Base-by-base conservation (phyloP, 2,888 invertebrate species). In the Pimpla rufipes region DNA sequence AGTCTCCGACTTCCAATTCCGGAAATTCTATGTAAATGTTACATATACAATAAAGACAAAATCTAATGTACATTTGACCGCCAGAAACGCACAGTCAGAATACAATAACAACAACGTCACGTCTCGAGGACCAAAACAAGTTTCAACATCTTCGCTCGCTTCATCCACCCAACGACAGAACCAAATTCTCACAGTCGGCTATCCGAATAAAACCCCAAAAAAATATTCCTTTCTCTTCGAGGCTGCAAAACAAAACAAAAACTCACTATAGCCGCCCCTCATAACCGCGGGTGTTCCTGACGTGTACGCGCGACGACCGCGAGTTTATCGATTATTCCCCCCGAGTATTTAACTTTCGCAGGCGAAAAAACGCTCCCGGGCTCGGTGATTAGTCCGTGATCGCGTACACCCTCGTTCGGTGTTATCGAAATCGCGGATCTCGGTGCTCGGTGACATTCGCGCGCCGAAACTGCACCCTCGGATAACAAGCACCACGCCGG, bases 281-380 rank as follows among this genome's bases (percentile, higher is more conserved):
- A 50, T 35, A 37, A 64, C 16, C 62, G 16, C 37, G 37, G 42
- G 64, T 64, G 10, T 62, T 71, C 29, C 59, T 35, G 70, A 64
- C 40, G 47, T 77, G 45, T 57, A 40, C 45, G 21, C 35, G 64
- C 23, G 47, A 37, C 62, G 45, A 50, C 68, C 59, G 50, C 59
- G 40, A 50, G 45, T 68, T 50, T 57, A 79, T 83, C 71, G 83
- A 83, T 80, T 76, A 40, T 73, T 59, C 47, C 13, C 40, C 10
- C 68, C 57, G 37, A 57, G 8, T 55, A 21, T 79, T 76, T 37
- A 35, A 55, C 13, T 29, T 55, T 16, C 16, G n/a, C 57, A 67
- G 23, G 16, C 40, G 23, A 64, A 59, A 59, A 59, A 1, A n/a
- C n/a, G 35, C 57, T 10, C 16, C 0, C 35, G 11, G 7, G 13